Evolutionary conservation across 2,113 vertebrate species (phyloP).

Genomic region (Hippocampus barbouri): DNA sequence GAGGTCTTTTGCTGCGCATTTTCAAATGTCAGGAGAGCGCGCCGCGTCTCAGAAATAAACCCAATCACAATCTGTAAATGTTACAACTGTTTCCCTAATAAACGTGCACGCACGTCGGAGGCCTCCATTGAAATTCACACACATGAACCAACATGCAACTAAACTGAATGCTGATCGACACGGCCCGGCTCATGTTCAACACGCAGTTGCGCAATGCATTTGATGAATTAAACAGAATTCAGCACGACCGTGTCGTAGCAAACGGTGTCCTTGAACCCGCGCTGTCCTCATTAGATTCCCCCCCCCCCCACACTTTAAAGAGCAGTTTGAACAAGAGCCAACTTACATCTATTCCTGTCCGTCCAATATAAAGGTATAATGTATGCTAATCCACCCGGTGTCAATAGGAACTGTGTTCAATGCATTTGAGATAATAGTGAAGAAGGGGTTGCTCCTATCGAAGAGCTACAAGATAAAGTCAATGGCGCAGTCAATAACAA

Average conservation of each 20-base stretch:
- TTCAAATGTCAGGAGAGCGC: constrained; percentile 62
- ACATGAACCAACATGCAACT: constrained; percentile 61
- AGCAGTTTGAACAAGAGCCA: constrained; percentile 20
- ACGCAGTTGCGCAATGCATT: constrained; percentile 13
- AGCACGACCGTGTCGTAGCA: neutral
- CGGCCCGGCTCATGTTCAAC: constrained; percentile 2
- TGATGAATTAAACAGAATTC: constrained; percentile 22
- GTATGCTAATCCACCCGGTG: constrained; percentile 72
- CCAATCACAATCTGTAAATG: constrained; percentile 75
- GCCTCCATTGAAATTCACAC: constrained; percentile 65
- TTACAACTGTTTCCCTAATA: constrained; percentile 70
- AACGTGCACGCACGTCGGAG: constrained; percentile 51
- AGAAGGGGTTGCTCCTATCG: constrained; percentile 67
- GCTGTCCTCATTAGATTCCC: neutral
- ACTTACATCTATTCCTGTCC: constrained; percentile 48
- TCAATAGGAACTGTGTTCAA: constrained; percentile 73
- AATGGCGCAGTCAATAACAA: constrained; percentile 78
- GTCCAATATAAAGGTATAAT: constrained; percentile 70
- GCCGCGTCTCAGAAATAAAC: constrained; percentile 56
- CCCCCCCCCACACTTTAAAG: constrained; percentile 19
- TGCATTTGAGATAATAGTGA: constrained; percentile 74
- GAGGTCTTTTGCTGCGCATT: constrained; percentile 61
- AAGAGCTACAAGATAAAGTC: constrained; percentile 75
- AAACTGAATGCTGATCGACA: constrained; percentile 61
- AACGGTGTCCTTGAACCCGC: constrained; percentile 9